Base-by-base conservation (phyloP, 2,888 invertebrate genomes). In the Cylloceria caligata region DNA sequence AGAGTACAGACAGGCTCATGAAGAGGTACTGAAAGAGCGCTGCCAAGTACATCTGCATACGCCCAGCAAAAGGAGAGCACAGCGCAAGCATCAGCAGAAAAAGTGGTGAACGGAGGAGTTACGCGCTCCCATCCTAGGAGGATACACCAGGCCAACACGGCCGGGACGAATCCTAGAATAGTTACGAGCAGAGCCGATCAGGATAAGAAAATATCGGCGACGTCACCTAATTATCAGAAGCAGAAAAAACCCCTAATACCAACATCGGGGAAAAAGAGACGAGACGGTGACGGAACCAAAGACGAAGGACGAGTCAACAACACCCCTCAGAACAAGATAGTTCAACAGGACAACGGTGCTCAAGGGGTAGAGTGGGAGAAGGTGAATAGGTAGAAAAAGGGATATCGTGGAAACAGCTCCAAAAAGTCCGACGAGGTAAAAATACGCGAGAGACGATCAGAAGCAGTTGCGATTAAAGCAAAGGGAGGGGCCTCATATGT, bases 391-490 rank as follows among this genome's bases (percentile, higher is more conserved):
- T 16, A 34, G 3, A 16, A 13, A 16, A n/a, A 60, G 2, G 6
- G 34, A 36, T 1, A 49, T 6, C 49, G 39, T 1, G 19, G 19
- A 34, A 27, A 11, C 34, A 34, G 49, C n/a, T 13, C 7, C 3
- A 52, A 13, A n/a, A 7, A 39, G 52, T n/a, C n/a, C n/a, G n/a
- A n/a, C n/a, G n/a, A n/a, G n/a, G n/a, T n/a, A n/a, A n/a, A n/a
- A n/a, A n/a, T n/a, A n/a, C n/a, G n/a, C n/a, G n/a, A n/a, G n/a
- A n/a, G n/a, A n/a, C n/a, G n/a, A n/a, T 6, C 73, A 21, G 73
- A 64, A 42, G 73, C 73, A 9, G 39, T 74, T 2, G 47, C 16
- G 11, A 55, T 74, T 2, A 74, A 74, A 27, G 16, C 19, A 3
- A 24, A 34, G 3, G 64, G 39, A 4, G 55, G 16, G 3, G 13